These are phyloP conservation scores for Cirrhinus mrigala DNA, from an alignment of 2,797 vertebrate species.

Conservation along the genomic window DNA sequence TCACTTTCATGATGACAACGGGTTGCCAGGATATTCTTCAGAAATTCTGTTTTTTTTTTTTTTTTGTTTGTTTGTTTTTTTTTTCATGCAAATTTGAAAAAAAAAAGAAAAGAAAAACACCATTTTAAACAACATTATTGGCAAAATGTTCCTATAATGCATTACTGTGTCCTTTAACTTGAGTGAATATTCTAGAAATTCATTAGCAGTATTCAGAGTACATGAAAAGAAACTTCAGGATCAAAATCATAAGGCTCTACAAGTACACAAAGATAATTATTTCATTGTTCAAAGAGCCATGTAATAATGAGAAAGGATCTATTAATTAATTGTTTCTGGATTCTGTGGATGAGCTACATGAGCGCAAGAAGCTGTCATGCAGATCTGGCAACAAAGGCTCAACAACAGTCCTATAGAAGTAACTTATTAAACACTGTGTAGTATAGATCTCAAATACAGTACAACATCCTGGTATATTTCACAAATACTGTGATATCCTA, in stretches of 20 bases:
- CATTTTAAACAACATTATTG: too few relatives aligned
- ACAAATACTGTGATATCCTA: not conserved
- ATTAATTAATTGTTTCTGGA: constrained; percentile 59
- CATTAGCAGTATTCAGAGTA: not conserved
- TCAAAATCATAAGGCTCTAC: constrained; percentile 5
- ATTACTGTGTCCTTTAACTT: not conserved
- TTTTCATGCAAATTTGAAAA: too few relatives aligned
- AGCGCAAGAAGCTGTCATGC: not conserved
- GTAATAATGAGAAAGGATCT: constrained; percentile 55
- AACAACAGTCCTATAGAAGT: not conserved
- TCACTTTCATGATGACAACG: too few relatives aligned
- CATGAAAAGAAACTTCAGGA: not conserved
- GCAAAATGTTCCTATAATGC: not conserved
- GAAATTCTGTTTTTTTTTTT: too few relatives aligned
- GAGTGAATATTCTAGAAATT: not conserved
- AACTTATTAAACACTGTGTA: not conserved
- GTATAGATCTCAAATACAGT: not conserved
- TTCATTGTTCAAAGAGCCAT: constrained; percentile 62
- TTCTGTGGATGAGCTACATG: not conserved
- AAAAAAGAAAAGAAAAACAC: too few relatives aligned
- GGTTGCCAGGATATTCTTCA: too few relatives aligned
- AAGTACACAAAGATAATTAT: constrained; percentile 49
- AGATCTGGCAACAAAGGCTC: not conserved
- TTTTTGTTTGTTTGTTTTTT: too few relatives aligned
- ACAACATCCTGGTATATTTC: not conserved